Conservation (phyloP, 1,140 invertebrate genomes). For the Colletes latitarsis region DNA sequence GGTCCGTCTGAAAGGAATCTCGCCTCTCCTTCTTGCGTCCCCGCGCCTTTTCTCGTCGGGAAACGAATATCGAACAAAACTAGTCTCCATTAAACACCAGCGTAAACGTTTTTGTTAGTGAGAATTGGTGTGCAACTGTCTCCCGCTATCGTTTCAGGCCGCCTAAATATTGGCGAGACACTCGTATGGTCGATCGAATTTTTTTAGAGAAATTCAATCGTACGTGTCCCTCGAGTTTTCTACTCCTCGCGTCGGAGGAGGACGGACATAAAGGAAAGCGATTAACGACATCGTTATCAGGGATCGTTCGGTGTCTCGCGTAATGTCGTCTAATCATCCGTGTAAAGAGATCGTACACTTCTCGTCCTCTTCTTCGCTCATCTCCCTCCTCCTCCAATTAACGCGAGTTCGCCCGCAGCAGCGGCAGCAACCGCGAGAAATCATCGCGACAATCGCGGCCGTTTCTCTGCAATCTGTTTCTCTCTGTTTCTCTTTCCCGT, state of each 20-base stretch:
- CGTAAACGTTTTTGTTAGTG: too few species aligned
- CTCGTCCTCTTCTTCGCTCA: not conserved
- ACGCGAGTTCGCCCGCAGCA: not conserved
- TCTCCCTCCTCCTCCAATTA: constrained; percentile 44
- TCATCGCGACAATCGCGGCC: constrained; percentile 32
- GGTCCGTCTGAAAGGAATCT: constrained; percentile 20
- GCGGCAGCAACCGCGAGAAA: not conserved
- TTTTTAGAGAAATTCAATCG: too few species aligned
- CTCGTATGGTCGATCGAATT: too few species aligned
- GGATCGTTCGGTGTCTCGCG: constrained; percentile 13
- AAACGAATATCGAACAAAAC: too few species aligned
- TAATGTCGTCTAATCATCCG: constrained; percentile 45
- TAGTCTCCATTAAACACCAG: too few species aligned
- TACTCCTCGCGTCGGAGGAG: not conserved
- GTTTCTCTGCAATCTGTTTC: not conserved
- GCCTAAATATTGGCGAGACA: too few species aligned
- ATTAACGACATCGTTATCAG: constrained; percentile 37
- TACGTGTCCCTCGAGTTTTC: not conserved
- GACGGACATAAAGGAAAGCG: constrained; percentile 18
- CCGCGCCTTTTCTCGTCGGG: not conserved
- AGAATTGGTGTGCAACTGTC: too few species aligned
- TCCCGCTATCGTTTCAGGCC: too few species aligned
- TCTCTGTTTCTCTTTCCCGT: constrained; percentile 35
- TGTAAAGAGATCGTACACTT: constrained; percentile 39
- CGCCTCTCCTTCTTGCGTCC: not conserved